phyloP scores from a whole-genome alignment of 2,888 invertebrate species.

The Atherix ibis region DNA sequence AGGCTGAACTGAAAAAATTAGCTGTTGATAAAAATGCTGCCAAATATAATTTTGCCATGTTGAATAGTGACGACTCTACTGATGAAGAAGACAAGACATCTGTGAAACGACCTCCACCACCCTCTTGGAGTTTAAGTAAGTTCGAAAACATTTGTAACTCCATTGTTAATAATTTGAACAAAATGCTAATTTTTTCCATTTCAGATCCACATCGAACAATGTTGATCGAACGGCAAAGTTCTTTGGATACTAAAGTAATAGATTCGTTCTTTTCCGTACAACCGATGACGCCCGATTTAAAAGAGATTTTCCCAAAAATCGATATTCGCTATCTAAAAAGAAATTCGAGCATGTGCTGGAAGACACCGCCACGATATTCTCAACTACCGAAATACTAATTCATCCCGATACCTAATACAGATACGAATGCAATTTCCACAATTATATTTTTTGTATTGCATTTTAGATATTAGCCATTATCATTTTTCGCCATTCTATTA shows the following conservation, averaged over 20 bases:
- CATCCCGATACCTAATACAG: too few species aligned
- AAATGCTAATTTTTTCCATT: too few species aligned
- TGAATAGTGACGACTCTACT: slow-evolving; percentile 32
- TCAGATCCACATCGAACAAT: slow-evolving; percentile 34
- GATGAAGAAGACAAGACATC: slow-evolving; percentile 29
- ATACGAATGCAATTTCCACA: too few species aligned
- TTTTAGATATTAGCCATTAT: too few species aligned
- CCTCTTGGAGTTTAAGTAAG: slow-evolving; percentile 34
- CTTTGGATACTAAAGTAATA: slow-evolving; percentile 30
- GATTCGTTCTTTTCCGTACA: slow-evolving; percentile 45
- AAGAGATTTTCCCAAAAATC: slow-evolving; percentile 49
- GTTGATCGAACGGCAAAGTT: slow-evolving; percentile 34
- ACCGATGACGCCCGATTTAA: slow-evolving; percentile 46
- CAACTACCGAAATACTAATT: slow-evolving; percentile 35
- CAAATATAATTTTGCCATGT: slow-evolving; percentile 30
- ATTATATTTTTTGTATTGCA: too few species aligned
- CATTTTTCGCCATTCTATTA: too few species aligned
- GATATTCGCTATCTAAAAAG: slow-evolving; percentile 47
- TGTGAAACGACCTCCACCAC: slow-evolving; percentile 24
- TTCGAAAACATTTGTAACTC: slow-evolving; percentile 3
- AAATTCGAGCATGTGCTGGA: slow-evolving; percentile 61
- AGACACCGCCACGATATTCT: slow-evolving; percentile 49
- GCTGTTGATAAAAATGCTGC: slow-evolving; percentile 19
- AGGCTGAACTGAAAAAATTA: slow-evolving; percentile 14
- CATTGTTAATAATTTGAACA: too few species aligned